Evolutionary conservation across 2,797 vertebrate species (phyloP).

Genomic region (Leuciscus waleckii): DNA sequence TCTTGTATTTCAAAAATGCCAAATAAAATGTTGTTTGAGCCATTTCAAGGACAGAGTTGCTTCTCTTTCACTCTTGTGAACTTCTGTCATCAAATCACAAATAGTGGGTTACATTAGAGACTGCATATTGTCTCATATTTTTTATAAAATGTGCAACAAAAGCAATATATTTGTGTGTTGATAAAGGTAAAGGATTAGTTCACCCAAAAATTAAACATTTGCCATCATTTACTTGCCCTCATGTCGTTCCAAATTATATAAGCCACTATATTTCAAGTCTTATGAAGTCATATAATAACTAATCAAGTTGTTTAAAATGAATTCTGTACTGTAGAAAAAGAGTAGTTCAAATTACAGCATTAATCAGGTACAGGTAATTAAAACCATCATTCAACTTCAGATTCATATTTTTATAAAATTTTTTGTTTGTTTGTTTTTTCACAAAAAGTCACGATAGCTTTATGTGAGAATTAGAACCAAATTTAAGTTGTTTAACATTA

Average conservation of each 20-base stretch:
- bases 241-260: background rate
- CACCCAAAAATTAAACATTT: background rate
- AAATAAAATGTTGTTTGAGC: constrained; percentile 68
- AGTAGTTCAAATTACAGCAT: background rate
- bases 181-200: background rate
- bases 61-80: constrained; percentile 17
- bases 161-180: constrained; percentile 14
- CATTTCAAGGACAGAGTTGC: constrained; percentile 34
- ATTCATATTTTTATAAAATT: background rate
- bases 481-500: background rate
- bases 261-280: background rate
- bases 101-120: background rate
- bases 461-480: background rate
- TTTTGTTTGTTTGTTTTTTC: background rate
- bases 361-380: background rate
- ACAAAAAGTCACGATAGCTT: background rate
- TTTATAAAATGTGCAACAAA: constrained; percentile 21
- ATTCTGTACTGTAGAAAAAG: background rate
- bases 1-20: constrained; percentile 71
- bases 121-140: background rate
- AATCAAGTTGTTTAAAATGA: background rate
- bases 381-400: background rate
- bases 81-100: background rate
- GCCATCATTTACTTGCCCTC: background rate
- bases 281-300: background rate